Percentiles rank a stretch among this genome's conserved stretches.
Conservation (phyloP, 2,113 vertebrate species). For the Eretmodus cyanostictus region DNA sequence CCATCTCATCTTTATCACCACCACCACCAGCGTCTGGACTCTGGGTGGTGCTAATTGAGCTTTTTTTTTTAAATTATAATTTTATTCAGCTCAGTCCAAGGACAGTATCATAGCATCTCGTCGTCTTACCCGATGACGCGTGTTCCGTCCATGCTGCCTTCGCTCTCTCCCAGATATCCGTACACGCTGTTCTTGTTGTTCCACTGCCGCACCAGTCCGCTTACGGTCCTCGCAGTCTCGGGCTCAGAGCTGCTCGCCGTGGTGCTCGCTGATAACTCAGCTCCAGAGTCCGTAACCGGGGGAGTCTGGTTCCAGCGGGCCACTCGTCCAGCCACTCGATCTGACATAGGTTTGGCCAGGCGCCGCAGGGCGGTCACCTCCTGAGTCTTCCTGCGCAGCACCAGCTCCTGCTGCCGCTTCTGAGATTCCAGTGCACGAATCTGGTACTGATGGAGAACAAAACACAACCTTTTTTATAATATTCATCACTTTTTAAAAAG, state of each 20-base stretch:
- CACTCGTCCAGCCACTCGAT: conserved; percentile 79
- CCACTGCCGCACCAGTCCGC: conserved; percentile 93
- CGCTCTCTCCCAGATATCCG: conserved; percentile 78
- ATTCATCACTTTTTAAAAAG: background rate
- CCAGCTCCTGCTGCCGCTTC: conserved; percentile 93
- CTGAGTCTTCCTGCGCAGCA: conserved; percentile 90
- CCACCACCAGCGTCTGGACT: background rate
- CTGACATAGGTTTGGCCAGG: conserved; percentile 88
- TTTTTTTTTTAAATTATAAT: accelerated
- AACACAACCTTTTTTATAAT: background rate
- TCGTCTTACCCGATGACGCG: conserved; percentile 31
- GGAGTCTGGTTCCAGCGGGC: conserved; percentile 53
- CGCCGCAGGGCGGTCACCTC: conserved; percentile 92
- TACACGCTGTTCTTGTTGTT: conserved; percentile 85
- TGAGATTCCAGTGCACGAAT: conserved; percentile 93
- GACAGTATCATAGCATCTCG: background rate
- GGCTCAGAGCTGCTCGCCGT: conserved; percentile 80
- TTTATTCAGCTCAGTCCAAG: background rate
- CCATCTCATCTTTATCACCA: background rate
- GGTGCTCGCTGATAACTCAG: conserved; percentile 83
- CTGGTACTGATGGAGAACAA: conserved; percentile 78
- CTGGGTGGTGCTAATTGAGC: background rate
- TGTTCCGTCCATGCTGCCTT: conserved; percentile 59
- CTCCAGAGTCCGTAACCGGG: conserved; percentile 77
- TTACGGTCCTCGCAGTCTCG: conserved; percentile 79